Evolutionary conservation across 2,888 invertebrate species (phyloP).

Genomic region (Lasioglossum villosulum): DNA sequence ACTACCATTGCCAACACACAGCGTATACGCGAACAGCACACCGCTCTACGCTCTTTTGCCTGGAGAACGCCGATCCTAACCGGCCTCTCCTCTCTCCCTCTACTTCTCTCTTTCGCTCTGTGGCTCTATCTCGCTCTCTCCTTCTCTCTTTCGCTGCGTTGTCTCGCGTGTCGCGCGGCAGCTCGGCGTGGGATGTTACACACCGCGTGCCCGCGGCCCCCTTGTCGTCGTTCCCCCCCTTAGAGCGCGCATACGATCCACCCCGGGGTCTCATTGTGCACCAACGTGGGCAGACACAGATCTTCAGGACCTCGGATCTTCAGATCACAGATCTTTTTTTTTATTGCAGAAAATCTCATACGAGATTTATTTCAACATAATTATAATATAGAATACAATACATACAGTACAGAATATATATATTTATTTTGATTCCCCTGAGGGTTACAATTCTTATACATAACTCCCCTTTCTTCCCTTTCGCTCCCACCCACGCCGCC

Average conservation of each 20-base stretch:
- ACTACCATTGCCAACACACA: constrained; percentile 53
- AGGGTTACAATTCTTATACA: too few species aligned
- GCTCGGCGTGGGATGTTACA: background rate
- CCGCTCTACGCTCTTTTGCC: constrained; percentile 62
- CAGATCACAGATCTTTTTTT: background rate
- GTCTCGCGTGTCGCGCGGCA: background rate
- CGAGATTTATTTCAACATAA: too few species aligned
- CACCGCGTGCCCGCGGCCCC: background rate
- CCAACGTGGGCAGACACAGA: background rate
- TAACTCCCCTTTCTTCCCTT: too few species aligned
- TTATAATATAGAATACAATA: too few species aligned
- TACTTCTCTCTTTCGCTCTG: background rate
- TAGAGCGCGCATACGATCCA: background rate
- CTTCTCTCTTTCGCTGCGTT: background rate
- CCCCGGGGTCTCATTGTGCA: background rate
- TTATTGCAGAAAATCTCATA: too few species aligned
- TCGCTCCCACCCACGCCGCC: too few species aligned
- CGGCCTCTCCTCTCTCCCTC: constrained; percentile 44
- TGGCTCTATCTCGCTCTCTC: background rate
- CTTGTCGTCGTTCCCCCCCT: background rate
- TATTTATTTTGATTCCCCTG: too few species aligned
- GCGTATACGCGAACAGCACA: constrained; percentile 42
- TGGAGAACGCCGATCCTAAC: constrained; percentile 69
- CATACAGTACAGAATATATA: too few species aligned
- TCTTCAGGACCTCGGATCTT: background rate